Base-by-base conservation (phyloP, 2,888 invertebrate genomes). In the Ecdyonurus torrentis region DNA sequence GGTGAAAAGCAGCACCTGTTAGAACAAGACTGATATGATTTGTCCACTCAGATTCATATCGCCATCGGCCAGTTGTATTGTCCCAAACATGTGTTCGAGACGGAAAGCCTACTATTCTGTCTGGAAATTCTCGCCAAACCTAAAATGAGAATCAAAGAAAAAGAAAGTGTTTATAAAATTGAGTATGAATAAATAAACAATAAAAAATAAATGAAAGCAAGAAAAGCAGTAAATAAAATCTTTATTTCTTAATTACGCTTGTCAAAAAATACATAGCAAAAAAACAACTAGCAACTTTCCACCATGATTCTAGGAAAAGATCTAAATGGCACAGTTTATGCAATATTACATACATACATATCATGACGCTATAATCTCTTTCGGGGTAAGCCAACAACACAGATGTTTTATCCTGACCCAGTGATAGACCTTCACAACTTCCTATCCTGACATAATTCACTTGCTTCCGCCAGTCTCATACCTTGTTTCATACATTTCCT, bases 41-140 rank as follows among this genome's bases (percentile, higher is more conserved):
- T 53, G 92, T 94, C 96, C 96, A 97, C 77, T 97, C 96, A 24
- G 94, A 95, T 77, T 96, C 93, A 73, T 97, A 97, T 68, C 85
- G 86, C 93, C 94, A 97, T 65, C 85, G 83, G 69, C 78, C 78
- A 0, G 91, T 92, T 2, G 77, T 76, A 75, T 95, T 95, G 73
- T 95, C 92, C 92, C 92, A 95, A 25, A 91, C 83, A 75, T 97
- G 96, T 63, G 93, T 88, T 25, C 97, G 83, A 53, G 95, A 94
- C 23, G 96, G 96, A 76, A 95, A 97, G 3, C 97, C 96, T 65
- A 97, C 95, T 69, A 97, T 90, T 63, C 96, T 81, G 74, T 96
- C 96, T 1, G 96, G 92, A 77, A 94, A 95, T 78, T 97, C 96
- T 64, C 94, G 81, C 97, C 96, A 97, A 55, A 95, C 94, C 84